Evolutionary conservation across 23 tunicate species (phyloP), one percentile per base, ranked within the genome.

Genomic region (Oikopleura albicans): DNA sequence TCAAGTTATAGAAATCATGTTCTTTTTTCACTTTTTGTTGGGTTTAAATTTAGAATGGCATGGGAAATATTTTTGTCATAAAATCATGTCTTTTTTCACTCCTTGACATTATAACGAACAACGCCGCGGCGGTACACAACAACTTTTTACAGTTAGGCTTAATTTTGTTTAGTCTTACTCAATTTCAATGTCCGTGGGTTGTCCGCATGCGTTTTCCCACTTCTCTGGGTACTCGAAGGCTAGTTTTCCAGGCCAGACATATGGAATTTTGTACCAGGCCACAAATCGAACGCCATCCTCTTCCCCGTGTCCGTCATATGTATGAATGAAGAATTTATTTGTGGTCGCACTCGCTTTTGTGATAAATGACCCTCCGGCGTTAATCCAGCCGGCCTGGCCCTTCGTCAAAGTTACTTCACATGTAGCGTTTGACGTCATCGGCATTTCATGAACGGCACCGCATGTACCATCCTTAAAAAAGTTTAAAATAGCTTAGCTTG

Each of bases 301-400:
- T 31, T 71, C 79, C 4, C 79, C 79, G 79, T 71, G 79, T 2
- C 79, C 79, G 27, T 71, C 79, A 29, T 71, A 71, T 2, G 79
- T 16, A 37, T 71, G 79, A 29, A 71, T 71, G 79, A 16, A 71
- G 4, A 16, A 71, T 29, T 71, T 71, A 37, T 27, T 71, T 16
- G 4, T 16, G 2, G 33, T 31, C 4, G 35, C 31, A 71, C 79
- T 71, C 37, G 79, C 34, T 71, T 71, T 4, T 34, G 79, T 71
- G 37, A 71, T 37, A 71, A 71, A 71, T 22, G 79, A 71, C 28
- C 79, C 79, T 16, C 79, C 79, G 31, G 79, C 79, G 37, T 71
- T 71, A 29, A 71, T 37, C 79, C 79, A 71, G 79, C 4, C 34
- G 35, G 79, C 33, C 31, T 16, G 36, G 31, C 35, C 79, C 2